These are phyloP conservation scores for Camponotus vicinus DNA, from an alignment of 1,140 invertebrate genomes.

Conservation along the genomic window DNA sequence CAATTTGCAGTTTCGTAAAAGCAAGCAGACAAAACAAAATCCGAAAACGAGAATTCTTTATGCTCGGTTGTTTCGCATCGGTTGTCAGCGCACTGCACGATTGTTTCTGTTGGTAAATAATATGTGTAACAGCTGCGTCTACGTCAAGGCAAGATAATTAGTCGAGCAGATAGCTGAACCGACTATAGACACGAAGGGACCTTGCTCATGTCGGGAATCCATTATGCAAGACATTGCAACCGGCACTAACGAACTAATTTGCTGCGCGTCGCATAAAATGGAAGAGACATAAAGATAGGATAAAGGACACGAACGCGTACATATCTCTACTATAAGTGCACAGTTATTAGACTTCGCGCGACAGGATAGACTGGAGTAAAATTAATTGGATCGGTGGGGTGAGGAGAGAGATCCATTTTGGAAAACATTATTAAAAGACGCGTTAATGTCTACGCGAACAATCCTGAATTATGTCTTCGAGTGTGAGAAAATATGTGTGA, in stretches of 20 bases:
- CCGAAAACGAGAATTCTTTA: neutral
- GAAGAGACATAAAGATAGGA: conserved; percentile 48
- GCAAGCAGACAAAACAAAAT: neutral
- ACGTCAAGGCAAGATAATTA: conserved; percentile 68
- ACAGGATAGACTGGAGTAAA: neutral
- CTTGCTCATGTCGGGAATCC: conserved; percentile 49
- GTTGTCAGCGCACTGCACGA: conserved; percentile 3
- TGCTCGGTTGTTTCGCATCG: no score
- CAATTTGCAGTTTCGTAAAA: neutral
- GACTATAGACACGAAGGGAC: conserved; percentile 46
- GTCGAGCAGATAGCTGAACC: conserved; percentile 43
- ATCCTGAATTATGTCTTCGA: no score
- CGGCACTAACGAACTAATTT: conserved; percentile 61
- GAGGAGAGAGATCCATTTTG: neutral
- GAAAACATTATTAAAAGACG: neutral
- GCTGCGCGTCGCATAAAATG: conserved; percentile 46
- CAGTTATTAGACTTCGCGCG: conserved; percentile 37
- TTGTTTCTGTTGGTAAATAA: conserved; percentile 43
- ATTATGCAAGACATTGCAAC: conserved; percentile 56
- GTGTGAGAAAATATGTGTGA: neutral
- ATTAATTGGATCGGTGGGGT: neutral
- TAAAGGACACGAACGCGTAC: neutral
- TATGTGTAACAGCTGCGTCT: conserved; percentile 39
- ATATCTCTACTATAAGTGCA: neutral
- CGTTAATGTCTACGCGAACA: neutral